phyloP scores from a whole-genome alignment of 2,797 vertebrate species.

The Arrhamphus sclerolepis region DNA sequence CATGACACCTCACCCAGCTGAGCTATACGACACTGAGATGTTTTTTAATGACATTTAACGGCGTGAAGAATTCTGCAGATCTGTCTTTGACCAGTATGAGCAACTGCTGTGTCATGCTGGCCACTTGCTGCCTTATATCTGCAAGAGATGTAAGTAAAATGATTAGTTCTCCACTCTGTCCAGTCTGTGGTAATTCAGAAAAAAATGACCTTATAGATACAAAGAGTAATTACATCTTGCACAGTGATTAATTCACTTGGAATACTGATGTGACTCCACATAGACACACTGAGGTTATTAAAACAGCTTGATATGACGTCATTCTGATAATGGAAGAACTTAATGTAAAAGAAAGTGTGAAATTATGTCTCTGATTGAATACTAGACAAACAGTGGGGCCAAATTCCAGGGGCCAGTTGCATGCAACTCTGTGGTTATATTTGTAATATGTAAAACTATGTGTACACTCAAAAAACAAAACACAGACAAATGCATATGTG shows the following conservation, averaged over 20 bases:
- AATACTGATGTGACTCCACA: constrained; percentile 5
- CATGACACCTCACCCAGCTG: constrained; percentile 35
- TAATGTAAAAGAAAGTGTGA: too few relatives aligned
- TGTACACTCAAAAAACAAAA: too few relatives aligned
- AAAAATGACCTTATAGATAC: constrained; percentile 12
- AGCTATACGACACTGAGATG: constrained; percentile 42
- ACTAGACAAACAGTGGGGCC: too few relatives aligned
- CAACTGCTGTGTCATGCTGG: constrained; percentile 60
- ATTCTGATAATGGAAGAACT: too few relatives aligned
- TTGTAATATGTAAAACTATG: too few relatives aligned
- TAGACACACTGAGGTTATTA: neutral
- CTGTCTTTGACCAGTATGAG: constrained; percentile 24
- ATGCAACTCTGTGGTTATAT: too few relatives aligned
- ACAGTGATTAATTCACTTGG: constrained; percentile 4
- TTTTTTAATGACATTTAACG: constrained; percentile 31
- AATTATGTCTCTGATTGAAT: too few relatives aligned
- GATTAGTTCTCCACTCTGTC: neutral
- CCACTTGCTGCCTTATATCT: constrained; percentile 21
- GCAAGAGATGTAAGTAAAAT: neutral
- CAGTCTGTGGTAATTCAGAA: constrained; percentile 1
- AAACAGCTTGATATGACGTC: constrained; percentile 3
- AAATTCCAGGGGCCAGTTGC: too few relatives aligned
- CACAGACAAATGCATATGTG: too few relatives aligned
- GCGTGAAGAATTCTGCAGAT: constrained; percentile 28
- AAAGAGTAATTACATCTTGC: constrained; percentile 19